Base-by-base conservation (phyloP, 2,888 invertebrate genomes). In the Drosophila nr. medialis region DNA sequence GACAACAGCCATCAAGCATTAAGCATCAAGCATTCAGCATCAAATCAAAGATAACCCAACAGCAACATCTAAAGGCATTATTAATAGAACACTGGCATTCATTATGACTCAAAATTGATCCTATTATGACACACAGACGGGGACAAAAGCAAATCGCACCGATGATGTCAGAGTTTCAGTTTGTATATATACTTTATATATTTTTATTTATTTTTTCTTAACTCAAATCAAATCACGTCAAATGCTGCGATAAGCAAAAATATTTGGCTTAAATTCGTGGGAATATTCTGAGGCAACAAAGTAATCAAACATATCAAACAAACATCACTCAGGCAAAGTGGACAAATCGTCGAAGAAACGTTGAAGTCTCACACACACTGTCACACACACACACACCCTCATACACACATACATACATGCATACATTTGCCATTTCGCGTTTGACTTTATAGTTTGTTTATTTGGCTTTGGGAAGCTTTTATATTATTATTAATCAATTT, bases 401-500 rank as follows among this genome's bases (percentile, higher is more conserved):
- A 51, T 21, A n/a, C 29, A 34, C 6, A 55, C 30, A 70, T 40
- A 24, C 2, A 2, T 24, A n/a, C 11, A 49, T 21, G n/a, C 29
- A 10, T 24, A 27, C 65, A 64, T 70, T 61, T 69, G 68, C 49
- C 69, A 73, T 67, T 74, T 65, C 38, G 53, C 64, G 51, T 53
- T 72, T 27, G 62, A 42, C n/a, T 83, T 86, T 80, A 80, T 78
- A 58, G 83, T 85, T 83, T 80, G 68, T 77, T 83, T 80, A 64
- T 72, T 75, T 80, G 67, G 51, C 54, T 75, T 73, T 69, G 59
- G 59, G 55, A 38, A 51, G 71, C 77, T 84, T 86, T 83, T 84
- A 86, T 83, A 87, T 83, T 87, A 84, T 88, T 85, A 88, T 89
- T 88, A 88, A 88, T 88, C 87, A 88, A 88, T 88, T 88, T 88